Evolutionary conservation across 2,888 invertebrate genomes (phyloP).

Genomic region (Phengaris alcon): DNA sequence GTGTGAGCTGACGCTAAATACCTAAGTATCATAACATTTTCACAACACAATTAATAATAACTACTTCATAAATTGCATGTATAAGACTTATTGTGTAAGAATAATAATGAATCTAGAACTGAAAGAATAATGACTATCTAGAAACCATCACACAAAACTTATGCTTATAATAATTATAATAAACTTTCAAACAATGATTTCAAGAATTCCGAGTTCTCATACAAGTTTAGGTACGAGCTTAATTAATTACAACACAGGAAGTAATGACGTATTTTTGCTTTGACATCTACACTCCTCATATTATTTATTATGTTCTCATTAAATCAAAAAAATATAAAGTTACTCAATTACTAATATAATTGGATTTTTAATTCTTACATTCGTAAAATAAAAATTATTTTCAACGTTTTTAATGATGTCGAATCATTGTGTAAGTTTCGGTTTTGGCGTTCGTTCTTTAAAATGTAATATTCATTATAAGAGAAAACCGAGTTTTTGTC

Average conservation of each 20-base stretch:
- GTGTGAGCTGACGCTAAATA: no score
- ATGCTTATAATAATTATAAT: no score
- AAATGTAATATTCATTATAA: not conserved
- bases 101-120: no score
- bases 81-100: no score
- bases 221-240: not conserved
- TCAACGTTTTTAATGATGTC: slow-evolving; percentile 10
- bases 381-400: slow-evolving; percentile 5
- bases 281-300: slow-evolving; percentile 18
- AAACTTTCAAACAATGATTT: slow-evolving; percentile 4
- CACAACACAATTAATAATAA: no score
- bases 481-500: slow-evolving; percentile 2
- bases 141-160: no score
- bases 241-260: slow-evolving; percentile 21
- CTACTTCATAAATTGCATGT: no score
- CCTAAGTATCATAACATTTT: no score
- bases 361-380: slow-evolving; percentile 7
- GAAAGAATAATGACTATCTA: no score
- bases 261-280: slow-evolving; percentile 24
- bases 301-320: no score
- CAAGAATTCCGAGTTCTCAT: slow-evolving; percentile 4
- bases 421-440: slow-evolving; percentile 2
- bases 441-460: slow-evolving; percentile 6
- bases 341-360: slow-evolving; percentile 15
- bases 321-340: not conserved